Percentiles rank a stretch among this genome's conserved stretches.
These are phyloP conservation scores for Batillaria attramentaria DNA, from an alignment of 1,140 invertebrate genomes.

Conservation along the genomic window DNA sequence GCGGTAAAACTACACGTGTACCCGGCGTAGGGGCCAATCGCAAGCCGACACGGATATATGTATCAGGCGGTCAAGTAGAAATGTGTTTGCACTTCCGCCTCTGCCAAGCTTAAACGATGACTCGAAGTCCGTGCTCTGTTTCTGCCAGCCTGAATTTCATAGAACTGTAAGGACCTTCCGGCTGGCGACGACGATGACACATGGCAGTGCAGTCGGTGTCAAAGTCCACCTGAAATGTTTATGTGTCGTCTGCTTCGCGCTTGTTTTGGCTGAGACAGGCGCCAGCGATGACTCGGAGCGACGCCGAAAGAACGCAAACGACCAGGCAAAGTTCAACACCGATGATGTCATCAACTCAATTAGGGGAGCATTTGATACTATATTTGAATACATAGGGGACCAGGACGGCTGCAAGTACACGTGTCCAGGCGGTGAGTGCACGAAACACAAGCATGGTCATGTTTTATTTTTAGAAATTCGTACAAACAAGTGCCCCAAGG, in stretches of 20 bases:
- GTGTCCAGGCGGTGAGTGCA: slow-evolving; percentile 24
- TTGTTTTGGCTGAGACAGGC: neutral
- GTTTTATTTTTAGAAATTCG: neutral
- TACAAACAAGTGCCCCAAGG: too few species aligned
- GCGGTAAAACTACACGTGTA: too few species aligned
- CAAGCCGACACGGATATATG: too few species aligned
- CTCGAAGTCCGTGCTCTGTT: too few species aligned
- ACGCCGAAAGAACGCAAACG: too few species aligned
- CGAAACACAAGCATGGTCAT: neutral
- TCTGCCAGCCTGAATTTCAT: too few species aligned
- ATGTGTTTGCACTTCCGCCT: too few species aligned
- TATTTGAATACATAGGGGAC: slow-evolving; percentile 30
- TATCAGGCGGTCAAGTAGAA: too few species aligned
- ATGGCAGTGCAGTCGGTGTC: neutral
- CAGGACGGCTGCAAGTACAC: slow-evolving; percentile 15
- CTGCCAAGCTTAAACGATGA: too few species aligned
- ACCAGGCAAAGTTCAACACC: neutral
- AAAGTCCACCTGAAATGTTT: neutral
- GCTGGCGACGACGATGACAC: neutral
- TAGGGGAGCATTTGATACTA: slow-evolving; percentile 6
- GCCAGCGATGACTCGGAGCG: too few species aligned
- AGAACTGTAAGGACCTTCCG: too few species aligned
- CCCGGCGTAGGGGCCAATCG: too few species aligned
- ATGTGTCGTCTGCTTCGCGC: neutral
- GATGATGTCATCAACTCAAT: neutral